Conservation (phyloP, 2,888 invertebrate species). For the Lagria hirta region DNA sequence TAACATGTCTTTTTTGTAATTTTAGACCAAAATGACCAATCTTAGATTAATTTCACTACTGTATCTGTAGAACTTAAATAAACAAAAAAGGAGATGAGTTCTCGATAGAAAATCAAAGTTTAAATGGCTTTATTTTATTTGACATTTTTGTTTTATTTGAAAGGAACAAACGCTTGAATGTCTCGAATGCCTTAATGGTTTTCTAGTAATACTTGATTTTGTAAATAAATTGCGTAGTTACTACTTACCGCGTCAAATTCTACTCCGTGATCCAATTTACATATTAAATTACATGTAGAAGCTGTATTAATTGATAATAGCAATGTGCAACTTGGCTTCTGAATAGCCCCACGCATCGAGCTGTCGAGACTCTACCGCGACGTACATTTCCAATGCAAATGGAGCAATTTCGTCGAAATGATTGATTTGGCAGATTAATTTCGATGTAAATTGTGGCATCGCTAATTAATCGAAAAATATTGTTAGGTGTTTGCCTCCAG, state of each 20-base stretch:
- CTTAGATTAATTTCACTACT: too few species aligned
- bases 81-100: conserved; percentile 1
- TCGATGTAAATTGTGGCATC: conserved; percentile 14
- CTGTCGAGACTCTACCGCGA: conserved; percentile 1
- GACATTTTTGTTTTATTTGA: background rate
- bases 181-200: too few species aligned
- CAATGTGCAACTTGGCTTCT: conserved; percentile 18
- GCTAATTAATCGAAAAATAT: conserved; percentile 24
- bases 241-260: conserved; percentile 14
- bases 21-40: too few species aligned
- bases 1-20: too few species aligned
- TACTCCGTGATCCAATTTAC: conserved; percentile 17
- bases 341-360: conserved; percentile 18
- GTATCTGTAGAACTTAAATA: too few species aligned
- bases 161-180: background rate
- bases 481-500: conserved; percentile 3
- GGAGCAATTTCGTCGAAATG: conserved; percentile 17
- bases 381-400: conserved; percentile 18
- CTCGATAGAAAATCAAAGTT: conserved; percentile 1
- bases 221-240: conserved; percentile 3
- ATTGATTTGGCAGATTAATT: conserved; percentile 23
- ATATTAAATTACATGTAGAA: conserved; percentile 20
- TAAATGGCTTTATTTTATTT: conserved; percentile 1
- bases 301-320: conserved; percentile 23
- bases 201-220: too few species aligned